Evolutionary conservation across 1,140 invertebrate genomes (phyloP), one percentile per base, ranked within the genome.

Genomic region (Globodera rostochiensis): DNA sequence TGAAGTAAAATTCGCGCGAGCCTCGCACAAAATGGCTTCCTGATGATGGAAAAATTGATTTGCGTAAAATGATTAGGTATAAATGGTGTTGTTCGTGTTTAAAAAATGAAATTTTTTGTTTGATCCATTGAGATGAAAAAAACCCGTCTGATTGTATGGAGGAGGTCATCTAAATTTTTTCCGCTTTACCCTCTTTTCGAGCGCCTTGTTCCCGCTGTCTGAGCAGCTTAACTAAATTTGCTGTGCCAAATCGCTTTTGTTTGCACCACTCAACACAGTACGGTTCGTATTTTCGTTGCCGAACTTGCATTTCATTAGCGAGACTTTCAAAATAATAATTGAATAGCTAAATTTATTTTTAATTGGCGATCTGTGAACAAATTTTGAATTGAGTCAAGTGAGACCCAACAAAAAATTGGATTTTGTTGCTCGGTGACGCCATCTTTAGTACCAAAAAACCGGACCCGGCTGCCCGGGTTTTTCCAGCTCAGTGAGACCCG

Each of bases 1-100:
- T 86, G 49, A 81, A 73, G 76, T 86, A 88, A 70, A 86, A 88
- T 21, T 88, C 83, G 21, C 85, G 73, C 6, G 80, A 71, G 0
- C 84, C 84, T 45, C 79, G 67, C 36, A 86, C 53, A n/a, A 86
- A 88, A 13, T 86, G 77, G 45, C 87, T 86, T 15, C 84, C 84
- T 85, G 45, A 15, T 21, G 64, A 21, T 66, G 21, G 15, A 77
- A n/a, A 77, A 47, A 80, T 82, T 77, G 13, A 66, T 13, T 66
- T 21, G 60, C n/a, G 60, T 6, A 80, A 81, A 80, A 83, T 60
- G 82, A 21, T 7, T n/a, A n/a, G n/a, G n/a, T n/a, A n/a, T 82
- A 82, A 80, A 8, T 15, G 77, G 21, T 4, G 13, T 81, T 25
- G 2, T 60, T 6, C 19, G 46, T 6, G 6, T 7, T 8, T 21